phyloP scores from a whole-genome alignment of 2,113 vertebrate genomes.

The Telmatochromis brichardi region DNA sequence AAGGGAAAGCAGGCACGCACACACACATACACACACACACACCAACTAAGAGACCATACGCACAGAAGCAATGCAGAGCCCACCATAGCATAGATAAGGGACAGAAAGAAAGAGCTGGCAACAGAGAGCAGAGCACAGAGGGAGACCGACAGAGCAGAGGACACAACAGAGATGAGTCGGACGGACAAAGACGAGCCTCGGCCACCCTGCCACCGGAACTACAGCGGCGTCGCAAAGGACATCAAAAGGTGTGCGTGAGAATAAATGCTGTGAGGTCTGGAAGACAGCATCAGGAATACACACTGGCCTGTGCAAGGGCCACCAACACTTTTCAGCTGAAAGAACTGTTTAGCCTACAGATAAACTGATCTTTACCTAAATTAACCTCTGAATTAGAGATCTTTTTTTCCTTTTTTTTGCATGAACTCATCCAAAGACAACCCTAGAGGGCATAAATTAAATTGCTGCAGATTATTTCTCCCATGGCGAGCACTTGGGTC shows the following conservation, averaged over 20 bases:
- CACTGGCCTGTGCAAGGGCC: constrained; percentile 21
- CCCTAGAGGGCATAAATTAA: neutral
- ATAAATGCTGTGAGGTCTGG: constrained; percentile 63
- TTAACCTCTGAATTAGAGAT: neutral
- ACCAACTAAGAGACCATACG: constrained; percentile 57
- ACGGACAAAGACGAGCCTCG: constrained; percentile 52
- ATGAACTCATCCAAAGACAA: neutral
- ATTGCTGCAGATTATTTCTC: constrained; percentile 24
- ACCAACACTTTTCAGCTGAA: neutral
- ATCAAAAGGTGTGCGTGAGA: constrained; percentile 65
- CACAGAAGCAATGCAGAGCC: constrained; percentile 79
- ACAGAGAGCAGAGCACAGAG: constrained; percentile 57
- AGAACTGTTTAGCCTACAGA: neutral
- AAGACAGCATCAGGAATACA: constrained; percentile 35
- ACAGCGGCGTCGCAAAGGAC: constrained; percentile 63
- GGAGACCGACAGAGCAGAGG: constrained; percentile 63
- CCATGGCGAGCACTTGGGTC: constrained; percentile 62
- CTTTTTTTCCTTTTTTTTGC: neutral
- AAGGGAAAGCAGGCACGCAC: constrained; percentile 33
- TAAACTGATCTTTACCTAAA: neutral
- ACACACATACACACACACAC: constrained; percentile 20
- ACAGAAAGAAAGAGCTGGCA: constrained; percentile 73
- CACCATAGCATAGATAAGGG: constrained; percentile 87
- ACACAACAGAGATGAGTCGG: constrained; percentile 68
- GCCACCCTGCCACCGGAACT: constrained; percentile 78